Conservation (phyloP, 2,888 invertebrate genomes). For the Eupeodes luniger region DNA sequence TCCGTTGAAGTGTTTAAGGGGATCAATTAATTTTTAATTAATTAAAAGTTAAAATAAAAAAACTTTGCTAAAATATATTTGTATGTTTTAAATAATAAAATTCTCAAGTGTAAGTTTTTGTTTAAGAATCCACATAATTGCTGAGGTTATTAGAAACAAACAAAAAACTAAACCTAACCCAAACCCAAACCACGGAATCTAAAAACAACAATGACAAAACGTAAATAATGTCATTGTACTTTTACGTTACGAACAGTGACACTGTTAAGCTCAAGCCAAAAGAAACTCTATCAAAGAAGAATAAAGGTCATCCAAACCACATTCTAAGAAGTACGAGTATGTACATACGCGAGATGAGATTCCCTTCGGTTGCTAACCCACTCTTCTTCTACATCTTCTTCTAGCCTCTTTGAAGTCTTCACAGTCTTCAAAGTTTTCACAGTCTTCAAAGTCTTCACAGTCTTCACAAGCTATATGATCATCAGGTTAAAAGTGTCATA, state of each 20-base stretch:
- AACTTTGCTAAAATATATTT: no score
- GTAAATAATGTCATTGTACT: constrained; percentile 9
- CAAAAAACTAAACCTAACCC: neutral
- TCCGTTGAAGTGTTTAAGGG: no score
- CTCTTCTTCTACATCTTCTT: neutral
- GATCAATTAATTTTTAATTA: no score
- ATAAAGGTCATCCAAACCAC: constrained; percentile 59
- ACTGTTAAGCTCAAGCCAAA: constrained; percentile 2
- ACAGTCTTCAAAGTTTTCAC: neutral
- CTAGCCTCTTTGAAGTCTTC: neutral
- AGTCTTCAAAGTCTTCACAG: neutral
- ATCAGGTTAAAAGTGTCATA: constrained; percentile 69
- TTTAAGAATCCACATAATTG: neutral
- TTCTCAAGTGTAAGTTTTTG: no score
- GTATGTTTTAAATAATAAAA: no score
- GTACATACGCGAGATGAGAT: neutral
- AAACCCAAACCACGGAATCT: neutral
- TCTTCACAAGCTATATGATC: constrained; percentile 28
- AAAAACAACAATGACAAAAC: neutral
- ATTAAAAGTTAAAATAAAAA: no score
- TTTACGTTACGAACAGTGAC: no score
- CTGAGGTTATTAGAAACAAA: neutral
- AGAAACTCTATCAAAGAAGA: constrained; percentile 20
- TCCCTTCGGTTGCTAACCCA: neutral
- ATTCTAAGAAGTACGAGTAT: neutral